Evolutionary conservation across 2,888 invertebrate species (phyloP), one percentile per base, ranked within the genome.

Genomic region (Rhimphoctona megacephalus): DNA sequence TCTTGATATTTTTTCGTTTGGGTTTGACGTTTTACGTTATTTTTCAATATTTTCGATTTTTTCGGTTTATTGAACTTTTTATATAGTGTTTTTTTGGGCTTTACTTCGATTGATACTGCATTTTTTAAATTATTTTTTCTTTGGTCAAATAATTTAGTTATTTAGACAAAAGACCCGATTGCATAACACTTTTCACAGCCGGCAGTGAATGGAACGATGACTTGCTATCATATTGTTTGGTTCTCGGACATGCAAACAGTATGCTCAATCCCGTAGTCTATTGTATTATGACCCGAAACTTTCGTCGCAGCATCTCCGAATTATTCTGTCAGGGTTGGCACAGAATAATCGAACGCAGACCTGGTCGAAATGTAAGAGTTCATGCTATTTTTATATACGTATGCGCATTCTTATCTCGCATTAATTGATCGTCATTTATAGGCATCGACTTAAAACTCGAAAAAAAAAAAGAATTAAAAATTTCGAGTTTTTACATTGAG

Each of bases 191-290:
- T 46, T 89, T 91, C 85, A 22, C 90, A 93, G 92, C 82, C 30
- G 77, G 88, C 52, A 88, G 88, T 17, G 83, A 69, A 43, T 92
- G 94, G 0, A 95, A 95, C 36, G 94, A 94, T 0, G 89, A 94
- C n/a, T 92, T 95, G 36, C 90, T 96, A 79, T 96, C 96, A 0
- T 97, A 97, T 92, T 96, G 97, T 11, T 94, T 97, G 46, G 95
- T 97, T 4, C 94, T 97, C 94, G 97, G 97, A 67, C 97, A 97
- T 92, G 96, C 96, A 0, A 97, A 97, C 94, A 97, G 97, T 2
- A 97, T 97, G 7, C 95, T 97, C 90, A 97, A 97, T 94, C 97
- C 97, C 0, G 95, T 97, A 73, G 96, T 97, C 17, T 97, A 97
- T 93, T 97, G 97, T 91, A 95, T 97, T 91, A 96, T 97, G 95